Base-by-base conservation (phyloP, 2,113 vertebrate species). In the Channa maculata region DNA sequence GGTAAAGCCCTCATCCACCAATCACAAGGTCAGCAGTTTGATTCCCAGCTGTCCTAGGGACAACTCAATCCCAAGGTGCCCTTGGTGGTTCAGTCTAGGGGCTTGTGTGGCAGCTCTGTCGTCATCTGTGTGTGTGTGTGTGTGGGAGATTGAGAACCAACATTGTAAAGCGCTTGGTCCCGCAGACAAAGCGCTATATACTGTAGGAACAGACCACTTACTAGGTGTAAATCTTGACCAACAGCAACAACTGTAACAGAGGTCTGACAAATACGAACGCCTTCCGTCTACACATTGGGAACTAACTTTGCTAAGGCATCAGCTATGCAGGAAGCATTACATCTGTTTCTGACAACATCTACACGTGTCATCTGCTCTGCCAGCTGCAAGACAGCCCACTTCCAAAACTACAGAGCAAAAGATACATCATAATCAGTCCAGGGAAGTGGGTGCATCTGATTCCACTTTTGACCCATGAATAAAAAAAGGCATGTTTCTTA, bases 281-380 rank as follows among this genome's bases (percentile, higher is more conserved):
- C 50, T 50, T 43, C 51, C 33, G 8, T 60, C 58, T 50, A 55
- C 45, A 48, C 1, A 45, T 15, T 75, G 75, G 84, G 82, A 85
- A 48, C 43, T 69, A 69, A 75, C 24, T 72, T 48, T 53, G 48
- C 53, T 36, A 7, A 75, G 24, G 41, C 62, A 70, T 65, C 66
- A 81, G 51, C 38, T 41, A 34, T 65, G 50, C 39, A 58, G 14
- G 64, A 75, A 44, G 36, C 1, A 10, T 0, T 24, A 46, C 79
- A 86, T 81, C 81, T 86, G 77, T 51, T 83, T 57, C 70, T 77
- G 74, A 79, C 64, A 80, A 48, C 65, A 70, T 55, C 66, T 33
- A 14, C 9, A 8, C 33, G 24, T 54, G 46, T 69, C 64, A 50
- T 73, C 45, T 53, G 77, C 62, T 83, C 68, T 70, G 53, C 61